Evolutionary conservation across 2,113 vertebrate genomes (phyloP).

Genomic region (Lontra canadensis): DNA sequence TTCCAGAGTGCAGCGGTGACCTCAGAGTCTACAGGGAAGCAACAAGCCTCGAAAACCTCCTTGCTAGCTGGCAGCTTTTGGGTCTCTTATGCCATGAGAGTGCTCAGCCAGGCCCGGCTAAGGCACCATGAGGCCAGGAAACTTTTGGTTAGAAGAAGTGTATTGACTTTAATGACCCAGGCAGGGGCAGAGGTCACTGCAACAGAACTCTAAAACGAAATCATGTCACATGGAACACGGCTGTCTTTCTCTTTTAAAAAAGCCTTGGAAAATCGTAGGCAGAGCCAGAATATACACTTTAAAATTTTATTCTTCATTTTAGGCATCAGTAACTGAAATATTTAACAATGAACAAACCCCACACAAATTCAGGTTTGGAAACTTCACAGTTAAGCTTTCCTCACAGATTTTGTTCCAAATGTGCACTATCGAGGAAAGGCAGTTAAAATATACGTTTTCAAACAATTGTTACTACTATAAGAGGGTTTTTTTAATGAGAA

Average conservation of each 20-base stretch:
- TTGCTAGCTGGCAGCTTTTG: not conserved
- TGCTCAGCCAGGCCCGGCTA: not conserved
- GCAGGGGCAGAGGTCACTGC: not conserved
- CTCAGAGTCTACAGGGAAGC: not conserved
- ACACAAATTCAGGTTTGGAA: conserved; percentile 3
- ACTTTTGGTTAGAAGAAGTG: not conserved
- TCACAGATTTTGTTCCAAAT: conserved; percentile 20
- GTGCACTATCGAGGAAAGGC: conserved; percentile 29
- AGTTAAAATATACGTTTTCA: conserved; percentile 42
- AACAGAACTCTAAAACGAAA: not conserved
- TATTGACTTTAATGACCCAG: not conserved
- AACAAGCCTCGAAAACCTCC: not conserved
- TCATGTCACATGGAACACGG: not conserved
- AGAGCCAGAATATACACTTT: not conserved
- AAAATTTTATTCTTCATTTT: conserved; percentile 15
- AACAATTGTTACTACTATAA: conserved; percentile 65
- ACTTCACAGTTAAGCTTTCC: not conserved
- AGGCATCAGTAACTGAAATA: not conserved
- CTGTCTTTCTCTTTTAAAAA: not conserved
- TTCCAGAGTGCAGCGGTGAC: not conserved
- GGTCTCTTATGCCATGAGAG: not conserved
- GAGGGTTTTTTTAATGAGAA: conserved; percentile 60
- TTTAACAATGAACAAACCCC: conserved; percentile 3
- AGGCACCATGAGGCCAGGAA: not conserved
- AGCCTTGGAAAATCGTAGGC: not conserved